Percentiles rank a stretch among this genome's conserved stretches.
Evolutionary conservation across 2,113 vertebrate species (phyloP).

Genomic region (Hypocryptadius cinnamomeus): DNA sequence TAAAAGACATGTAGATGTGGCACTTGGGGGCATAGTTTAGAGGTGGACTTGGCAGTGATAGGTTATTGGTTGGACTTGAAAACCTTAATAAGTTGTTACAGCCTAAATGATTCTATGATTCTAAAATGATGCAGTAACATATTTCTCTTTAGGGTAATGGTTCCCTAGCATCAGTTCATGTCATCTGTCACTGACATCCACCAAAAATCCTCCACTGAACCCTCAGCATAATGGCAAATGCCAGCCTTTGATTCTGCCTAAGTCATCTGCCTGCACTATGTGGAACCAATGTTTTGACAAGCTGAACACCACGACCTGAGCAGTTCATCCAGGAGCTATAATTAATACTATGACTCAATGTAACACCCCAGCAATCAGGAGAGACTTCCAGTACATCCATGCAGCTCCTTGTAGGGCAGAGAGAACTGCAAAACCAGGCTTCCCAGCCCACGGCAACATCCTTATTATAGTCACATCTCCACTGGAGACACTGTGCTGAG

Average conservation of each 20-base stretch:
- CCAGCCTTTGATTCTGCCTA: background rate
- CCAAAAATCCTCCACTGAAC: background rate
- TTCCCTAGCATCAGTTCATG: background rate
- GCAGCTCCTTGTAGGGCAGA: slow-evolving; percentile 48
- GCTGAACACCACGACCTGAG: background rate
- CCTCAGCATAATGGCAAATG: background rate
- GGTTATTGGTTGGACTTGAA: background rate
- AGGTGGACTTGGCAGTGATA: background rate
- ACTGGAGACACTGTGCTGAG: background rate
- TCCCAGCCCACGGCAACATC: background rate
- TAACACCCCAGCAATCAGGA: background rate
- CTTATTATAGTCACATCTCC: slow-evolving; percentile 62
- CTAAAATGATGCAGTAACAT: background rate
- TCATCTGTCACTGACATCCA: background rate
- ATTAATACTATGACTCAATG: slow-evolving; percentile 34
- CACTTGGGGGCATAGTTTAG: background rate
- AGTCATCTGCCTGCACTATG: background rate
- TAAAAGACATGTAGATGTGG: background rate
- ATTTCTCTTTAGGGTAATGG: background rate
- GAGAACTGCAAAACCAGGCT: background rate
- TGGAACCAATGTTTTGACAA: background rate
- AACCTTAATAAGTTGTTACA: background rate
- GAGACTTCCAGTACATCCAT: background rate
- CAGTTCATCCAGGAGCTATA: slow-evolving; percentile 4
- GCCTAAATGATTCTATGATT: background rate